Base-by-base conservation (phyloP, 2,888 invertebrate genomes). In the Clepsis dumicolana region DNA sequence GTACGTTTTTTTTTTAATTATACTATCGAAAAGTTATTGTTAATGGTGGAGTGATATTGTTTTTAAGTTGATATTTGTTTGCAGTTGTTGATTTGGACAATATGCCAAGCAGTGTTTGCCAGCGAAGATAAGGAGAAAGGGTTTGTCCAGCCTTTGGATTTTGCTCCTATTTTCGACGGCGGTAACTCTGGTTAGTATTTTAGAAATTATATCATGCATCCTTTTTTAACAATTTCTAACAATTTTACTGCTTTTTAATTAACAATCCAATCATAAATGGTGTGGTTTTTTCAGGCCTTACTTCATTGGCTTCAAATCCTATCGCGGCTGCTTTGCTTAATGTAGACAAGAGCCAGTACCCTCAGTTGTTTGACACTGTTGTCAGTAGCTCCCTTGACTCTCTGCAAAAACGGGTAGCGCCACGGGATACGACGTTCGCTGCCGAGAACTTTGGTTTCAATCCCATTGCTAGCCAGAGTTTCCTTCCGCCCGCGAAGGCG, bases 141-240 rank as follows among this genome's bases (percentile, higher is more conserved):
- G 74, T 94, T 93, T 76, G 94, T 94, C 25, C 88, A 92, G 71
- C 93, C 94, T 14, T 84, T 94, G 79, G 95, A 95, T 82, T 95
- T 94, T 78, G 88, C 90, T 10, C 86, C 93, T n/a, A 88, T 95
- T 77, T 94, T 95, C 73, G 84, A 89, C 62, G 84, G 90, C 62
- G 88, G 86, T 70, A 84, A 87, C 74, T 85, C 85, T 70, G 91
- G 94, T 94, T 72, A 75, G 77, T 70, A 63, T 57, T 25, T 12
- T 18, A 50, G 2, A 41, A 14, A 59, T 63, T 59, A 35, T 25
- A 64, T 69, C 56, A 57, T 52, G 29, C 27, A n/a, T 63, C 8
- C 44, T 18, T 25, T 21, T 18, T 61, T 56, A 59, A 57, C 35
- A 53, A 24, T 27, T 64, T 41, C 53, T 48, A 50, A 25, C n/a